A percentile compares a stretch with the other conserved stretches of the same genome.
Conservation (phyloP, 1,140 invertebrate genomes). For the Piezodorus guildinii region DNA sequence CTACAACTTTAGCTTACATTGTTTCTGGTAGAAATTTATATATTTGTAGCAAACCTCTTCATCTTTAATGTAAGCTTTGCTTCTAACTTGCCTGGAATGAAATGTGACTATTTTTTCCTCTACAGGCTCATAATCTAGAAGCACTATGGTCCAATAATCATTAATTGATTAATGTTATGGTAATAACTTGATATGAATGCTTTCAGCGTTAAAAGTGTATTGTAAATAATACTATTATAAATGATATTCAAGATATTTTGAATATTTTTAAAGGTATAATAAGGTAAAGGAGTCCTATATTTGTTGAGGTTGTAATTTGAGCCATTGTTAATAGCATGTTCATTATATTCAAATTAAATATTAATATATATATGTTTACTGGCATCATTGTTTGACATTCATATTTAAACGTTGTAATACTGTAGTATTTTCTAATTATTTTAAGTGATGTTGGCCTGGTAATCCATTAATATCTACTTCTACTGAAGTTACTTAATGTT, state of each 20-base stretch:
- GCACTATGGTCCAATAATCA: neutral
- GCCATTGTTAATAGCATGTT: neutral
- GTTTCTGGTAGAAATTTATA: conserved; percentile 1
- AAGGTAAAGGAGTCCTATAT: conserved; percentile 20
- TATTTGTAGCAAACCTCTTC: neutral
- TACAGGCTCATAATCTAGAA: neutral
- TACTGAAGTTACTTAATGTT: neutral
- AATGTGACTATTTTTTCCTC: neutral
- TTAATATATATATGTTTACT: no score
- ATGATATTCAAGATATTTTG: conserved; percentile 9
- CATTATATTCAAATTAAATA: neutral
- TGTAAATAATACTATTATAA: conserved; percentile 10
- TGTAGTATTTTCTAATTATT: no score
- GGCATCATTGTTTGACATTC: no score
- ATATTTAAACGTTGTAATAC: no score
- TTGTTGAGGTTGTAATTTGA: conserved; percentile 19
- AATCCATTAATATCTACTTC: neutral
- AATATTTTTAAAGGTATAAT: conserved; percentile 17
- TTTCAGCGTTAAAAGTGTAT: conserved; percentile 10
- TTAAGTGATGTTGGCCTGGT: no score
- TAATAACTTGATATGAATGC: neutral
- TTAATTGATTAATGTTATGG: conserved; percentile 1
- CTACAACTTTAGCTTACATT: conserved; percentile 13
- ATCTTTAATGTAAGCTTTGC: conserved; percentile 7
- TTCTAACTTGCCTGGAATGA: neutral